phyloP scores from a whole-genome alignment of 2,888 invertebrate genomes.

The Aplocera efformata region DNA sequence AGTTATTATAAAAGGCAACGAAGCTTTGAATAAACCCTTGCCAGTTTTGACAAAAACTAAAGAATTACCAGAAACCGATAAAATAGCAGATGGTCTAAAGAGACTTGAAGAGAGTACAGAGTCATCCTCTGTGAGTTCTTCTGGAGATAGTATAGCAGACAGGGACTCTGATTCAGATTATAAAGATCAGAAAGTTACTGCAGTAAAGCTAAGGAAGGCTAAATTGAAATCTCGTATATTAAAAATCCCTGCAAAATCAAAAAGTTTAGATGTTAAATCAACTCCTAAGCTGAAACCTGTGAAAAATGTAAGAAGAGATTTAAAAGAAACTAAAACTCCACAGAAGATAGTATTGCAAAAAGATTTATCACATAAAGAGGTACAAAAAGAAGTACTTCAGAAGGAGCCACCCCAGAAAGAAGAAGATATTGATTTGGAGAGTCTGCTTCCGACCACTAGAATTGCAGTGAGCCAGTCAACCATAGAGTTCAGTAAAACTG shows the following conservation, averaged over 20 bases:
- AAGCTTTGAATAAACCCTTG: slow-evolving; percentile 60
- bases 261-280: slow-evolving; percentile 54
- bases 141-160: slow-evolving; percentile 79
- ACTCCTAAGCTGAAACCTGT: slow-evolving; percentile 51
- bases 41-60: slow-evolving; percentile 54
- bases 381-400: slow-evolving; percentile 39
- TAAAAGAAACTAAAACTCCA: slow-evolving; percentile 55
- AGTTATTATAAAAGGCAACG: slow-evolving; percentile 63
- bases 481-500: slow-evolving; percentile 57
- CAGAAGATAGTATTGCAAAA: slow-evolving; percentile 39
- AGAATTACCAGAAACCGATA: slow-evolving; percentile 44
- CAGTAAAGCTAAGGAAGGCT: slow-evolving; percentile 49
- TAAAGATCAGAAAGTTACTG: slow-evolving; percentile 65
- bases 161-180: slow-evolving; percentile 83
- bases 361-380: slow-evolving; percentile 20
- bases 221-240: slow-evolving; percentile 68
- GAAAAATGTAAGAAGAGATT: slow-evolving; percentile 56
- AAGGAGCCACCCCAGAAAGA: slow-evolving; percentile 35
- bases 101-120: slow-evolving; percentile 75
- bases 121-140: slow-evolving; percentile 69
- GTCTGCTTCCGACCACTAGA: slow-evolving; percentile 42
- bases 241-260: slow-evolving; percentile 50
- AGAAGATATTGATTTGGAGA: slow-evolving; percentile 47
- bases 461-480: slow-evolving; percentile 33
- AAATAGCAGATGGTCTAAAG: slow-evolving; percentile 46